phyloP scores from a whole-genome alignment of 1,140 invertebrate genomes.

The Harlomillsia oculata region DNA sequence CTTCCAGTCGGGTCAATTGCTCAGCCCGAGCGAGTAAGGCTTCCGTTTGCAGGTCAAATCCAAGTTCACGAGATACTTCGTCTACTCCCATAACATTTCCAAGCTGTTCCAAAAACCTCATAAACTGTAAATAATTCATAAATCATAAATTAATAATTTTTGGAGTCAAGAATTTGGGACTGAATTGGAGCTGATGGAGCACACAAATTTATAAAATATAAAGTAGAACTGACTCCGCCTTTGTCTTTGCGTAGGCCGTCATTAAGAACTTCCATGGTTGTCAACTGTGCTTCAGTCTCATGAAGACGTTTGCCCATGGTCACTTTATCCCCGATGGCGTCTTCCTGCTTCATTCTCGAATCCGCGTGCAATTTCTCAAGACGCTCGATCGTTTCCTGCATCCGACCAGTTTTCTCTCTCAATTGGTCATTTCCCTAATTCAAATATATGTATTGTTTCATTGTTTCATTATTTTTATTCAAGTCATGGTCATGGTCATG shows the following conservation, averaged over 20 bases:
- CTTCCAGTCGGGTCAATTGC: conserved; percentile 62
- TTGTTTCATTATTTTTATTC: no score
- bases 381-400: conserved; percentile 39
- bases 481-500: no score
- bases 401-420: conserved; percentile 32
- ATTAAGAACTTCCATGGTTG: conserved; percentile 50
- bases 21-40: conserved; percentile 63
- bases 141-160: background rate
- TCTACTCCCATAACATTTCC: conserved; percentile 62
- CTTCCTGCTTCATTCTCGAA: conserved; percentile 29
- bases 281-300: conserved; percentile 61
- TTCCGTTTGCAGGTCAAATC: conserved; percentile 67
- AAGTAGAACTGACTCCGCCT: conserved; percentile 30
- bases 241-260: conserved; percentile 60
- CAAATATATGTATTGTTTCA: no score
- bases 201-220: background rate
- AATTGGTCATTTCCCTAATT: conserved; percentile 32
- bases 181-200: background rate
- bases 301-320: conserved; percentile 53
- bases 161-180: background rate
- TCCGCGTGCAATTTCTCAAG: conserved; percentile 37
- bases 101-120: conserved; percentile 61
- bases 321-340: conserved; percentile 55
- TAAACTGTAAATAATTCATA: conserved; percentile 46
- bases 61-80: conserved; percentile 63